phyloP scores from a whole-genome alignment of 2,888 invertebrate species.

The Sesia bembeciformis region DNA sequence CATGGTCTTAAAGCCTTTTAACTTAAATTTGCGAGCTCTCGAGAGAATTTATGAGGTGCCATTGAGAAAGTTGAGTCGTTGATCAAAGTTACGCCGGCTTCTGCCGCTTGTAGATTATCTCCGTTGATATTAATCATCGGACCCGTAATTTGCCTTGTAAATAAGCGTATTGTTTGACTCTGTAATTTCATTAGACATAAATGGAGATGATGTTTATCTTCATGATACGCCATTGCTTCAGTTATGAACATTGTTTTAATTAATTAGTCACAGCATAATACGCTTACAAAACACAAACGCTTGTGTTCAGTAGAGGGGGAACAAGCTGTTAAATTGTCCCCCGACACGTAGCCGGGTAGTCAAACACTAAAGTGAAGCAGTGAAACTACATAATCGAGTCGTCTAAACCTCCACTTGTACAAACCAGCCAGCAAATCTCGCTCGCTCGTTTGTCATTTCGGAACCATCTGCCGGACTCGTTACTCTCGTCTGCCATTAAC shows the following conservation, averaged over 20 bases:
- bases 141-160: conserved; percentile 21
- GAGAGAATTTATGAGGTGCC: conserved; percentile 47
- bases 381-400: background rate
- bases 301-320: background rate
- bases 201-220: too few relatives aligned
- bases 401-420: background rate
- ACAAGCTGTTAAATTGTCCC: background rate
- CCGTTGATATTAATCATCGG: conserved; percentile 29
- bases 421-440: conserved; percentile 24
- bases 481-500: conserved; percentile 10
- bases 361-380: background rate
- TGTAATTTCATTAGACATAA: too few relatives aligned
- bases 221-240: too few relatives aligned
- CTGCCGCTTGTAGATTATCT: conserved; percentile 30
- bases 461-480: conserved; percentile 16
- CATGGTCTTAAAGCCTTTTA: conserved; percentile 37
- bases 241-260: too few relatives aligned
- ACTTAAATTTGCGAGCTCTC: conserved; percentile 34
- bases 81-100: conserved; percentile 36
- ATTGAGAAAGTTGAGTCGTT: conserved; percentile 44
- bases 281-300: too few relatives aligned
- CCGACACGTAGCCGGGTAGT: background rate
- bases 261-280: too few relatives aligned
- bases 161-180: too few relatives aligned
- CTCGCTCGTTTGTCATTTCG: conserved; percentile 22